Evolutionary conservation across 2,888 invertebrate species (phyloP), one percentile per base, ranked within the genome.

Genomic region (Sclerodermus sp.): DNA sequence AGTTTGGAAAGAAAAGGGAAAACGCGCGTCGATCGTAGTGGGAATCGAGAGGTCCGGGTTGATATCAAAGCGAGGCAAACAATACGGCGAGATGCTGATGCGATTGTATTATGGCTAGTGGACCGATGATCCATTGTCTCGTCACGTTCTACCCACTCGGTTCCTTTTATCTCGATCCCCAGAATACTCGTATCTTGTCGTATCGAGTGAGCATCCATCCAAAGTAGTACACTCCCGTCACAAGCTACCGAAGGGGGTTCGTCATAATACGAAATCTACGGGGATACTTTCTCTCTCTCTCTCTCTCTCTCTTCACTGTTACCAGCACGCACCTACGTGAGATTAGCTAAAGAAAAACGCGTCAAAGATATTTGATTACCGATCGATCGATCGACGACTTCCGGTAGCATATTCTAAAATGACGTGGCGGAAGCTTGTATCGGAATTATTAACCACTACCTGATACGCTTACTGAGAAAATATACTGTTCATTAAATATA

Each of bases 171-270:
- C 77, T 74, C 70, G 72, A 74, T 74, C 71, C 73, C 72, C 68
- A 68, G 71, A 67, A 67, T 59, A 68, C 71, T 66, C 63, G 62
- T 68, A 68, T 70, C 69, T 64, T 59, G 58, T 60, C 66, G 66
- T 72, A 76, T 76, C 77, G 76, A 75, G 76, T 76, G 77, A 75
- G 75, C 76, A 77, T 76, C 76, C 72, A 74, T 76, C 75, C 74
- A 76, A 73, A 73, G 75, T 73, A 75, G 73, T 72, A 65, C 70
- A 67, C 70, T 70, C 58, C 49, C 61, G 52, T 17, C 64, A 51
- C 37, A 45, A 8, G 4, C 6, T 43, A 41, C 51, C 46, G 42
- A 50, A 23, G 23, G 61, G 56, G 56, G 57, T 54, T 53, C 54
- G 43, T 48, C 49, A 45, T 44, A 49, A 57, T 57, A 54, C 47